Evolutionary conservation across 2,113 vertebrate genomes (phyloP).

Genomic region (Macrotus californicus): DNA sequence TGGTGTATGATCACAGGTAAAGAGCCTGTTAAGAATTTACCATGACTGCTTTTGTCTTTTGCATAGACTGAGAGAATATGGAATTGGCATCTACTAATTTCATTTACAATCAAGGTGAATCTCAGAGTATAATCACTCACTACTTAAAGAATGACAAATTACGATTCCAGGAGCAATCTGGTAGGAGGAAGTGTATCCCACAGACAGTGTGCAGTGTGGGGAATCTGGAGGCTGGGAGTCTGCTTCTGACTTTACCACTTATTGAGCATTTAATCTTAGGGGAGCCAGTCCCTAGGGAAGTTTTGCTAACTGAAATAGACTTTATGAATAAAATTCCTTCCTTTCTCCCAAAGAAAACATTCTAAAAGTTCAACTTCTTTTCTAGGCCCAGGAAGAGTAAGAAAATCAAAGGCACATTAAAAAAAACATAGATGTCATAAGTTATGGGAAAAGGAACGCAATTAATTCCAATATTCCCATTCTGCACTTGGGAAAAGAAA

Average conservation of each 20-base stretch:
- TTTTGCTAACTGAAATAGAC: background rate
- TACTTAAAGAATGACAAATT: constrained; percentile 45
- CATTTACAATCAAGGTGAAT: constrained; percentile 37
- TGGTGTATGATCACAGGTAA: constrained; percentile 6
- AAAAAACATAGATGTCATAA: background rate
- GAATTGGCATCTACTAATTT: constrained; percentile 27
- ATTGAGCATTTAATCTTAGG: background rate
- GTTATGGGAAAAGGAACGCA: background rate
- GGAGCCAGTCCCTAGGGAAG: background rate
- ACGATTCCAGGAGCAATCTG: background rate
- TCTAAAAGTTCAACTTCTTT: background rate
- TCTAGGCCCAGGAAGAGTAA: background rate
- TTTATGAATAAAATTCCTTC: background rate
- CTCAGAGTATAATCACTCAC: constrained; percentile 15
- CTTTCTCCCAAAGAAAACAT: background rate
- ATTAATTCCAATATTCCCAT: background rate
- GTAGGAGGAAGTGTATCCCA: background rate
- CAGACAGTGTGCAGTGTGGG: background rate
- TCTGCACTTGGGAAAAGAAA: background rate
- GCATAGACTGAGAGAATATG: background rate
- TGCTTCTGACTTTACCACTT: background rate
- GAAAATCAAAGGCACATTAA: background rate
- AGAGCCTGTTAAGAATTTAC: constrained; percentile 24
- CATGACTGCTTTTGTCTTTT: constrained; percentile 26
- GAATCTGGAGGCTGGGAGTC: background rate